Base-by-base conservation (phyloP, 2,113 vertebrate species). In the Phainopepla nitens region DNA sequence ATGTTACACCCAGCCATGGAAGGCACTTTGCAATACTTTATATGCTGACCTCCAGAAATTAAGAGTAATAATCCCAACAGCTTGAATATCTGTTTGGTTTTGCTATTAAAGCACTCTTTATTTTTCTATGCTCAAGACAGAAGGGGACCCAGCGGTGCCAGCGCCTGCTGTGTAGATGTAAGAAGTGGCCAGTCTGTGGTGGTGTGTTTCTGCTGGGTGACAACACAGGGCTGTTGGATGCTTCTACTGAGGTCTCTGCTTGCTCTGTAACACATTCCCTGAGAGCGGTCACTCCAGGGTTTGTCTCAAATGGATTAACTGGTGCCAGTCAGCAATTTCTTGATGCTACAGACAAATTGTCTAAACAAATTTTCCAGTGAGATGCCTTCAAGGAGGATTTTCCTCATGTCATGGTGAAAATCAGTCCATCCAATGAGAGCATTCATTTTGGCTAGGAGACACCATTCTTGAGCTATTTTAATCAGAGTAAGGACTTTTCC, bases 221-320 rank as follows among this genome's bases (percentile, higher is more conserved):
- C 7, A 58, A 4, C 17, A 13, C 1, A 1, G 29, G 20, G 22
- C 39, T 83, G 3, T 29, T 28, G 15, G 47, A 4, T 0, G 0
- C n/a, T n/a, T 71, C 19, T 0, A 0, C 36, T 36, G 70, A 76
- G 56, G 25, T 58, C 70, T 87, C 47, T 3, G 3, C 36, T 84
- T 87, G 50, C 70, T 76, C 35, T 0, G 0, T 29, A 27, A 15
- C 20, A 22, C 2, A 14, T 33, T 41, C 20, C 12, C 28, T 49
- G 41, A 65, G 35, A 61, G 11, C 44, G 42, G 35, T 27, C 39
- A 21, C 39, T 57, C 13, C 7, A 15, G 29, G 2, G 6, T 78
- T 93, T 90, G 29, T 44, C 70, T 92, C 56, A 47, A 75, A 82
- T 50, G 12, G 36, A 50, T 50, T 35, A 9, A 47, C 21, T 72